A percentile compares a stretch with the other conserved stretches of the same genome.
phyloP scores from a whole-genome alignment of 2,113 vertebrate genomes.

The Herpetotheres cachinnans region DNA sequence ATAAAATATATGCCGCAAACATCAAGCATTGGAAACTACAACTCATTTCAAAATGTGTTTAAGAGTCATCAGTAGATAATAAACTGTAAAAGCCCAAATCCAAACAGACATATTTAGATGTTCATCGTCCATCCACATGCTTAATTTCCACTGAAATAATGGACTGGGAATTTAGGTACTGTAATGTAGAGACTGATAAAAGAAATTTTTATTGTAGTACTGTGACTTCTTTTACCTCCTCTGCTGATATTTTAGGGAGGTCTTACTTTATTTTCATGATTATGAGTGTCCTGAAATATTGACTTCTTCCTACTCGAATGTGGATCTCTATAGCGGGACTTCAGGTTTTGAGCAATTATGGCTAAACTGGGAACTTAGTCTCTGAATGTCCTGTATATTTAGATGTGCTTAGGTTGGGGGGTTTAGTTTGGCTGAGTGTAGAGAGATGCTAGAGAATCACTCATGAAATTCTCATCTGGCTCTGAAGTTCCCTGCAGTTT shows the following conservation, averaged over 20 bases:
- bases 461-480: conserved; percentile 30
- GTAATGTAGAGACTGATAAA: background rate
- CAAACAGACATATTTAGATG: background rate
- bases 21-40: background rate
- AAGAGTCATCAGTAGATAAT: background rate
- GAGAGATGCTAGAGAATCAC: background rate
- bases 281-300: background rate
- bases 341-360: background rate
- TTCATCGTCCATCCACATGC: background rate
- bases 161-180: background rate
- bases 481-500: conserved; percentile 33
- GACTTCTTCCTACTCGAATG: background rate
- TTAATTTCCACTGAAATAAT: background rate
- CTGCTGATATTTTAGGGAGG: background rate
- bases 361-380: background rate
- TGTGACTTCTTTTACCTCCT: background rate
- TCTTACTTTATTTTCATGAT: background rate
- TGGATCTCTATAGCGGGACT: background rate
- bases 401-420: background rate
- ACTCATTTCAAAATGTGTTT: background rate
- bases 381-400: background rate
- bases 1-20: background rate
- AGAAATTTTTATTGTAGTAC: background rate
- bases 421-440: background rate
- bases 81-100: background rate